phyloP scores from a whole-genome alignment of 2,888 invertebrate genomes.

The Amblyteles armatorius region DNA sequence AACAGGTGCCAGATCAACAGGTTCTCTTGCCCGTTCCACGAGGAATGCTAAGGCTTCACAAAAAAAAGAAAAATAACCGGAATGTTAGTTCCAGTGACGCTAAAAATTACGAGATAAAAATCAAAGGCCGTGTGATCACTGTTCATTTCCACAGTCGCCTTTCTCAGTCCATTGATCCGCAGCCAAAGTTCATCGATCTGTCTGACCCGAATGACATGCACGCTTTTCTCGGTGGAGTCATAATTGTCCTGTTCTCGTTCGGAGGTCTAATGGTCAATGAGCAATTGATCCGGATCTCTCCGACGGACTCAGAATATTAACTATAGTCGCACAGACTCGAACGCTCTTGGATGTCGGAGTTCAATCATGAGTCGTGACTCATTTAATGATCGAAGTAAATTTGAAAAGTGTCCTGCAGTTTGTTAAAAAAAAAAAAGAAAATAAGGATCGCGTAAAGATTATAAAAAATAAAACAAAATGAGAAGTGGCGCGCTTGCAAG shows the following conservation, averaged over 20 bases:
- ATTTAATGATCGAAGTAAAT: neutral
- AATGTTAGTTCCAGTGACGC: conserved; percentile 29
- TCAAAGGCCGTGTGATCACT: neutral
- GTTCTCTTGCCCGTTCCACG: neutral
- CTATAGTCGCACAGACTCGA: neutral
- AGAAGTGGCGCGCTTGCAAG: conserved; percentile 69
- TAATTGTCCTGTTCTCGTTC: conserved; percentile 51
- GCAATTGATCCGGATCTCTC: conserved; percentile 64
- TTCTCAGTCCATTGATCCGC: conserved; percentile 43
- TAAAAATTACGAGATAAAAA: conserved; percentile 9
- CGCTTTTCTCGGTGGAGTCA: conserved; percentile 17
- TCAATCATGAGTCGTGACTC: neutral
- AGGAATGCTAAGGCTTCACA: neutral
- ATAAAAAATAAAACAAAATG: conserved; percentile 40
- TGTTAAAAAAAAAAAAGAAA: neutral
- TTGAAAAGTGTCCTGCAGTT: neutral
- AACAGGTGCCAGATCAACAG: conserved; percentile 34
- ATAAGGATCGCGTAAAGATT: neutral
- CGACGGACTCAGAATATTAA: conserved; percentile 14
- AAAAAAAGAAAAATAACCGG: conserved; percentile 3
- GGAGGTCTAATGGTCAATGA: conserved; percentile 57
- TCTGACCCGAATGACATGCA: conserved; percentile 41
- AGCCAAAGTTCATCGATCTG: conserved; percentile 54
- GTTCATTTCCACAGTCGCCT: neutral
- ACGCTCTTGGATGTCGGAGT: neutral